phyloP scores from a whole-genome alignment of 2,888 invertebrate species.

The Spisula subtruncata region DNA sequence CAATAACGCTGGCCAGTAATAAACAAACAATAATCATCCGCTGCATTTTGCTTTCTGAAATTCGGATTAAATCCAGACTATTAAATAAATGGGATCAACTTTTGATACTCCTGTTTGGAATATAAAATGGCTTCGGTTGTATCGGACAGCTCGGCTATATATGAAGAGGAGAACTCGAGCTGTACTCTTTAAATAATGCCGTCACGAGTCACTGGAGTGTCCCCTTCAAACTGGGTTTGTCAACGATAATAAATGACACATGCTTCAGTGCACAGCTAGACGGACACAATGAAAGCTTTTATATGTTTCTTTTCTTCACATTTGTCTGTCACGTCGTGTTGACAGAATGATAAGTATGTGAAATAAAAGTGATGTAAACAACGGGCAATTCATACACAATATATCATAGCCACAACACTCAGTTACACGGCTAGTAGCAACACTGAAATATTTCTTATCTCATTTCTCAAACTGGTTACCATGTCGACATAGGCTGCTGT shows the following conservation, averaged over 20 bases:
- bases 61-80: background rate
- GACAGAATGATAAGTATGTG: constrained; percentile 30
- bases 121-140: background rate
- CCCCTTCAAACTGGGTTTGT: constrained; percentile 6
- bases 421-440: background rate
- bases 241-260: constrained; percentile 38
- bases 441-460: background rate
- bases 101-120: background rate
- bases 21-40: constrained; percentile 23
- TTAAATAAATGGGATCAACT: background rate
- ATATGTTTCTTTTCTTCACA: background rate
- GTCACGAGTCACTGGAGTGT: too few relatives aligned
- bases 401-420: background rate
- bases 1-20: background rate
- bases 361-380: background rate
- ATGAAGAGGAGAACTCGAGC: background rate
- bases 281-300: constrained; percentile 13
- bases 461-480: background rate
- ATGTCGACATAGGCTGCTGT: background rate
- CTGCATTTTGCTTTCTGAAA: constrained; percentile 1
- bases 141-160: background rate
- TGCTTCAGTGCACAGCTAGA: constrained; percentile 21
- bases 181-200: background rate
- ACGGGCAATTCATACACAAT: background rate
- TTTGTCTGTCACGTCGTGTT: background rate